Evolutionary conservation across 1,140 invertebrate species (phyloP).

Genomic region (Druon quercuslanigerum): DNA sequence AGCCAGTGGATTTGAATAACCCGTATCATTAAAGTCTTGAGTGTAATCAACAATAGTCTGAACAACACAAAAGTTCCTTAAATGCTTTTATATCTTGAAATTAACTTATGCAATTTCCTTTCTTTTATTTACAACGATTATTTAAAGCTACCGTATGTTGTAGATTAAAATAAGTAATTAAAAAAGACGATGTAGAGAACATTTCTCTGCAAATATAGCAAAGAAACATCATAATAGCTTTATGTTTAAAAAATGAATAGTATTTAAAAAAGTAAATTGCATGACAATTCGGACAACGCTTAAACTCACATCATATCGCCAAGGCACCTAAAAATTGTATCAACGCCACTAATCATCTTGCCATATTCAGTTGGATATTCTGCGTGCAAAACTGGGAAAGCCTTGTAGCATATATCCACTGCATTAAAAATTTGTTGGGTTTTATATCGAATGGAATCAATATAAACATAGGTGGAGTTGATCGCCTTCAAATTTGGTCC

Average conservation of each 20-base stretch:
- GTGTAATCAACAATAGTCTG: too few relatives aligned
- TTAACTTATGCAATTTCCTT: too few relatives aligned
- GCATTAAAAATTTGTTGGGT: neutral
- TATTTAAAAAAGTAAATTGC: too few relatives aligned
- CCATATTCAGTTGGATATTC: slow-evolving; percentile 34
- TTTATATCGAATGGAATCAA: neutral
- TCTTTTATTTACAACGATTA: too few relatives aligned
- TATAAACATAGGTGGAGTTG: neutral
- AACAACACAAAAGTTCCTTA: too few relatives aligned
- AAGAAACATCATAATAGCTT: neutral
- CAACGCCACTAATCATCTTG: slow-evolving; percentile 10
- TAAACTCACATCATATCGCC: neutral
- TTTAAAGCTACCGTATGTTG: too few relatives aligned
- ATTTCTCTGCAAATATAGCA: neutral
- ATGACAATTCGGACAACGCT: too few relatives aligned
- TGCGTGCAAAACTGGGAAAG: slow-evolving; percentile 33
- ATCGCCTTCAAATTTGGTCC: neutral
- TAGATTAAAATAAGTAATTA: neutral
- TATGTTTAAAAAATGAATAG: too few relatives aligned
- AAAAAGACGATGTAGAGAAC: neutral
- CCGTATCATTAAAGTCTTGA: too few relatives aligned
- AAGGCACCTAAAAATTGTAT: neutral
- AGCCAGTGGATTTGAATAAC: too few relatives aligned
- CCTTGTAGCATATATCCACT: slow-evolving; percentile 43
- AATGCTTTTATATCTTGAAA: too few relatives aligned